Evolutionary conservation across 2,113 vertebrate genomes (phyloP).

Genomic region (Candoia aspera): DNA sequence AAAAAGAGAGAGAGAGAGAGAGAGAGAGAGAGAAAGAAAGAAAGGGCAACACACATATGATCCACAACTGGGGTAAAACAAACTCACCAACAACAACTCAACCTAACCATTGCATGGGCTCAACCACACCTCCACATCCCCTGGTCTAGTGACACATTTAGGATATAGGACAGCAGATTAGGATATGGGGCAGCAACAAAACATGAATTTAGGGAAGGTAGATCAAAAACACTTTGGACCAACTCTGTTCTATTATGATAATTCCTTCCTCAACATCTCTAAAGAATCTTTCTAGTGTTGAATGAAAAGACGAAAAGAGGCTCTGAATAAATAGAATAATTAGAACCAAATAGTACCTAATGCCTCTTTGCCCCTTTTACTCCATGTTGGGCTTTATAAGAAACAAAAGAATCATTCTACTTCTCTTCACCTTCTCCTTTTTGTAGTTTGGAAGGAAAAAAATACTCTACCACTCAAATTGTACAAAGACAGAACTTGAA

Average conservation of each 20-base stretch:
- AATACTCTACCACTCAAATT: background rate
- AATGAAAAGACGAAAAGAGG: background rate
- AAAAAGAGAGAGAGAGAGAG: no score
- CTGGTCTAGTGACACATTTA: background rate
- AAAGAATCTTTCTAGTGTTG: background rate
- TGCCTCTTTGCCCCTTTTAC: background rate
- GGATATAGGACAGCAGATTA: background rate
- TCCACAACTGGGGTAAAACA: background rate
- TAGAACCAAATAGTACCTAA: background rate
- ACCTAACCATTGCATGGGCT: background rate
- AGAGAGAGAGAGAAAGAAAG: background rate
- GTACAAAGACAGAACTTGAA: background rate
- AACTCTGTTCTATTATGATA: background rate
- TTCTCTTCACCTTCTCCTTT: background rate
- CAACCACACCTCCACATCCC: background rate
- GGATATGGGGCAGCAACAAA: background rate
- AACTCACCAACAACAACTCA: background rate
- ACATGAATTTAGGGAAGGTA: background rate
- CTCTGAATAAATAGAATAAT: background rate
- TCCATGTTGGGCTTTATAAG: background rate
- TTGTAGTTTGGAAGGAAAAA: background rate
- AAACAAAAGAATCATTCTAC: background rate
- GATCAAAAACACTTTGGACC: background rate
- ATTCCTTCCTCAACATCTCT: background rate
- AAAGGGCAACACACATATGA: background rate